These are phyloP conservation scores for Protonemura montana DNA, from an alignment of 2,888 invertebrate species.

Conservation along the genomic window DNA sequence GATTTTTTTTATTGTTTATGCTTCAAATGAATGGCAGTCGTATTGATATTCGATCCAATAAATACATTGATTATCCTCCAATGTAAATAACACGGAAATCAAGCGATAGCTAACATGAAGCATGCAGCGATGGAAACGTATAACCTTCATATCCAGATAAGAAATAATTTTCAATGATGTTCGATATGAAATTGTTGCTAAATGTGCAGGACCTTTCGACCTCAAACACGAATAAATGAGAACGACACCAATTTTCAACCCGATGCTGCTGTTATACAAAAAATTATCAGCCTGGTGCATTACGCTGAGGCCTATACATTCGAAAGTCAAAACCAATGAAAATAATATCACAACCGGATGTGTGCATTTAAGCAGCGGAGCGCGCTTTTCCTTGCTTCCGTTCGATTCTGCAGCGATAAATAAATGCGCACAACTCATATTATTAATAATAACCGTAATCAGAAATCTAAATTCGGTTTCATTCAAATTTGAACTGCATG, in stretches of 20 bases:
- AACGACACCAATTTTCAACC: slow-evolving; percentile 1
- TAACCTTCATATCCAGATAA: slow-evolving; percentile 5
- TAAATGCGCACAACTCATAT: not conserved
- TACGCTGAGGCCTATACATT: not conserved
- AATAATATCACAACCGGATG: slow-evolving; percentile 12
- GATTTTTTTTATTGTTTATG: not conserved
- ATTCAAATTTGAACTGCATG: not conserved
- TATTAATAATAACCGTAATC: not conserved
- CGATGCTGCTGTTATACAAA: not conserved
- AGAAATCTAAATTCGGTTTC: too few species aligned
- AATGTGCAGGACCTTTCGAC: slow-evolving; percentile 21
- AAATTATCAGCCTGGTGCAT: not conserved
- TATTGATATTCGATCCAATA: not conserved
- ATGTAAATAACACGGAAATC: not conserved
- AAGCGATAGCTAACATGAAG: not conserved
- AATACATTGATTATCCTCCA: not conserved
- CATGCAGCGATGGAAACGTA: not conserved
- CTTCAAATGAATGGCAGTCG: not conserved
- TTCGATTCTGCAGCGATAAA: not conserved
- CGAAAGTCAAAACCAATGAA: not conserved
- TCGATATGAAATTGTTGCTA: not conserved
- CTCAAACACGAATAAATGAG: not conserved
- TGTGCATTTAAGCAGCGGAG: not conserved
- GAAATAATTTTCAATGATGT: not conserved
- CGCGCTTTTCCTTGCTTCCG: not conserved